Conservation (phyloP, 2,888 invertebrate species). For the Drosophila prolongata region DNA sequence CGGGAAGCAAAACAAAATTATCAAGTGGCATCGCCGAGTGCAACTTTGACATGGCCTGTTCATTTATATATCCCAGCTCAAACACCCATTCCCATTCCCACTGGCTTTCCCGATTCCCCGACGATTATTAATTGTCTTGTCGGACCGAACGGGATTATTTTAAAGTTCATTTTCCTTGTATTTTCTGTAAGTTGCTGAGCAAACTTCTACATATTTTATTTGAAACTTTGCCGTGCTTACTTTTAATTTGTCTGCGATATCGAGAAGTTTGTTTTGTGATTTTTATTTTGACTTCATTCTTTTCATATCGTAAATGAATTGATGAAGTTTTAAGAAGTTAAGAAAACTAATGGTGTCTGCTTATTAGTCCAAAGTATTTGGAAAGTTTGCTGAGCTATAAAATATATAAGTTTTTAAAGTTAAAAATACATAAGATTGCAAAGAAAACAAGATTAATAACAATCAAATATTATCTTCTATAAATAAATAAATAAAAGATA, state of each 20-base stretch:
- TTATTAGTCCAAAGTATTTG: slow-evolving; percentile 5
- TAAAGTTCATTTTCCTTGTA: slow-evolving; percentile 18
- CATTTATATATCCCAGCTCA: slow-evolving; percentile 52
- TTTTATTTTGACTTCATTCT: slow-evolving; percentile 37
- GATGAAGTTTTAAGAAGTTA: slow-evolving; percentile 34
- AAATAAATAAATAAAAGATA: too few species aligned
- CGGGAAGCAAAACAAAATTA: slow-evolving; percentile 44
- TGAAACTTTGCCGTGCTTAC: slow-evolving; percentile 57
- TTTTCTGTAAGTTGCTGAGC: slow-evolving; percentile 23
- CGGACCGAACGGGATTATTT: slow-evolving; percentile 53
- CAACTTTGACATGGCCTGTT: slow-evolving; percentile 51
- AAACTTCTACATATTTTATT: slow-evolving; percentile 34
- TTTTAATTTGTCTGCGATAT: slow-evolving; percentile 65
- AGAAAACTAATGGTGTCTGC: not conserved
- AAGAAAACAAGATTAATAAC: not conserved
- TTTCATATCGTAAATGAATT: slow-evolving; percentile 28
- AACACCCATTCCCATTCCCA: slow-evolving; percentile 43
- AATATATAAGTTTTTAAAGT: not conserved
- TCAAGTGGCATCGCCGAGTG: slow-evolving; percentile 18
- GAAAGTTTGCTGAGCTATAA: not conserved
- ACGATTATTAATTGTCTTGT: slow-evolving; percentile 69
- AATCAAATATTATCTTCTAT: too few species aligned
- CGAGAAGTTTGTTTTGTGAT: slow-evolving; percentile 48
- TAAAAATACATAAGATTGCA: not conserved
- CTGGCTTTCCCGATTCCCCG: not conserved